These are phyloP conservation scores for Lamprotornis superbus DNA, from an alignment of 2,113 vertebrate species.

Conservation along the genomic window DNA sequence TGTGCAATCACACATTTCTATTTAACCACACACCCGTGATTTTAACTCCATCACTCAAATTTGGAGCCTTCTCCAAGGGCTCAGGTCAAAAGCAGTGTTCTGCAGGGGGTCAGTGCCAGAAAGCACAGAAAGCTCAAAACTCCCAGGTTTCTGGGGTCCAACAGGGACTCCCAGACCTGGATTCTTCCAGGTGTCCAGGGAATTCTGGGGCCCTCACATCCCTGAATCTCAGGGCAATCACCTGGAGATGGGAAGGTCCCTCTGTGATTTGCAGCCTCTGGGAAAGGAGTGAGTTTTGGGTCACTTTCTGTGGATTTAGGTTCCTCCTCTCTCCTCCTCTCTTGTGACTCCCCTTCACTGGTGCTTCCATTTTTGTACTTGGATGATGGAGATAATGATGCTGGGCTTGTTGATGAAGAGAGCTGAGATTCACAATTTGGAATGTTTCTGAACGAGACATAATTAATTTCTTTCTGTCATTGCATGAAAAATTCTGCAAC, in stretches of 20 bases:
- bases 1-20: too few relatives aligned
- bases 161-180: not conserved
- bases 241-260: not conserved
- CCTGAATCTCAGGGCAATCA: not conserved
- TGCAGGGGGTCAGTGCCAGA: too few relatives aligned
- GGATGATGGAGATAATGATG: not conserved
- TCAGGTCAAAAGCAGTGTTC: too few relatives aligned
- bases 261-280: not conserved
- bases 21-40: too few relatives aligned
- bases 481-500: not conserved
- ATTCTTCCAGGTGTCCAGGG: fast-evolving
- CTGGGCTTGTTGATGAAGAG: not conserved
- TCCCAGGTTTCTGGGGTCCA: too few relatives aligned
- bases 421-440: not conserved
- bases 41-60: too few relatives aligned
- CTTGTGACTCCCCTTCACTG: not conserved
- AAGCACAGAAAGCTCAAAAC: too few relatives aligned
- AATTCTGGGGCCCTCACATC: fast-evolving
- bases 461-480: constrained; percentile 9
- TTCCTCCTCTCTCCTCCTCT: not conserved
- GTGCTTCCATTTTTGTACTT: fast-evolving
- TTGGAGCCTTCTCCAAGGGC: too few relatives aligned
- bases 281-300: fast-evolving
- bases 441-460: not conserved
- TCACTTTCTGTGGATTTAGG: not conserved